phyloP scores from a whole-genome alignment of 2,797 vertebrate species.

The Phoxinus dragarum region DNA sequence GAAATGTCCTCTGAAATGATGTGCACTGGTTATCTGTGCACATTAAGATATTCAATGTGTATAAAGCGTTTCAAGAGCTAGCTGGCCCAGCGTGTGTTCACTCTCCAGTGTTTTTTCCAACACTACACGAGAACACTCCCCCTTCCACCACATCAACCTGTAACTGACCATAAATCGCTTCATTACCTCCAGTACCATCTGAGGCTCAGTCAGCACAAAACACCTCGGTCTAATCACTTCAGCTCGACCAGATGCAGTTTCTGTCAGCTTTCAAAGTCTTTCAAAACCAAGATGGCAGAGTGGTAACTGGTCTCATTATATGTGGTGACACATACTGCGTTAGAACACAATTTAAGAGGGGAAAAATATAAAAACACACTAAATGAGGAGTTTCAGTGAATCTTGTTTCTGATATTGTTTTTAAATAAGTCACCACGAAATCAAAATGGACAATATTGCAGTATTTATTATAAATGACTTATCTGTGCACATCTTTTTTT shows the following conservation, averaged over 20 bases:
- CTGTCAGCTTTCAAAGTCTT: constrained; percentile 45
- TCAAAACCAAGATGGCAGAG: constrained; percentile 43
- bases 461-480: neutral
- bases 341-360: neutral
- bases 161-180: constrained; percentile 42
- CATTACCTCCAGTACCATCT: constrained; percentile 29
- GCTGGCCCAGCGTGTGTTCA: neutral
- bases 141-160: constrained; percentile 14
- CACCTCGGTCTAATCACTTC: constrained; percentile 47
- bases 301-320: constrained; percentile 55
- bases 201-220: constrained; percentile 48
- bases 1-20: neutral
- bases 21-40: neutral
- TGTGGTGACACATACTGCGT: constrained; percentile 51
- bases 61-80: neutral
- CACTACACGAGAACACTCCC: neutral
- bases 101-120: constrained; percentile 22
- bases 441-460: neutral
- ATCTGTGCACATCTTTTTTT: no score
- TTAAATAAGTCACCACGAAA: constrained; percentile 4
- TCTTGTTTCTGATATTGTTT: neutral
- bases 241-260: constrained; percentile 43
- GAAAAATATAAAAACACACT: neutral
- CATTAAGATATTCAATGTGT: neutral
- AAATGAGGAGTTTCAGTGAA: neutral